Percentiles rank a stretch among this genome's conserved stretches.
phyloP scores from a whole-genome alignment of 2,113 vertebrate species.

The Cathartes aura region DNA sequence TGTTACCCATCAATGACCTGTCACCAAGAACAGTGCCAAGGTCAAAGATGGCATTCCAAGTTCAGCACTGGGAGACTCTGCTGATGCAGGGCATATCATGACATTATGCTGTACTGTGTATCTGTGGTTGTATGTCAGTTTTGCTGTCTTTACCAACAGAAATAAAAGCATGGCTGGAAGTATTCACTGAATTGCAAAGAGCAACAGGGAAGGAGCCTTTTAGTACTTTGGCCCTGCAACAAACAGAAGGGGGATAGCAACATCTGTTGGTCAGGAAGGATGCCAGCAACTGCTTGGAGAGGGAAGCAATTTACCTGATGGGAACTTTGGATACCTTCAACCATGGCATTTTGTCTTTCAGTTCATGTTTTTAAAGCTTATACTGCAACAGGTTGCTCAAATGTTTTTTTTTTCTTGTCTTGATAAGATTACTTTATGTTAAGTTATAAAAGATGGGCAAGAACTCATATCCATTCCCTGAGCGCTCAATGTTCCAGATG shows the following conservation, averaged over 20 bases:
- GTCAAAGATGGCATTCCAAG: not conserved
- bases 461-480: not conserved
- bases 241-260: not conserved
- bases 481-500: not conserved
- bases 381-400: not conserved
- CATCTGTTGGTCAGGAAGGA: not conserved
- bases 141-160: not conserved
- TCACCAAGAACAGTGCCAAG: not conserved
- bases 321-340: not conserved
- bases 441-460: conserved; percentile 22
- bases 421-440: not conserved
- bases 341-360: conserved; percentile 2
- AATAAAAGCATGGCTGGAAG: not conserved
- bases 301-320: not conserved
- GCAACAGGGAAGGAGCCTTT: not conserved
- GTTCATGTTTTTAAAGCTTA: conserved; percentile 21
- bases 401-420: not conserved
- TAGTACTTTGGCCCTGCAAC: not conserved
- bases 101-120: not conserved
- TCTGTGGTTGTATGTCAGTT: not conserved
- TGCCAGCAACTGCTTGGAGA: not conserved
- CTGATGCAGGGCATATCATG: not conserved
- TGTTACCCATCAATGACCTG: not conserved
- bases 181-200: not conserved
- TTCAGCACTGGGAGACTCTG: conserved; percentile 13